Evolutionary conservation across 2,797 vertebrate genomes (phyloP).

Genomic region (Periophthalmus magnuspinnatus): DNA sequence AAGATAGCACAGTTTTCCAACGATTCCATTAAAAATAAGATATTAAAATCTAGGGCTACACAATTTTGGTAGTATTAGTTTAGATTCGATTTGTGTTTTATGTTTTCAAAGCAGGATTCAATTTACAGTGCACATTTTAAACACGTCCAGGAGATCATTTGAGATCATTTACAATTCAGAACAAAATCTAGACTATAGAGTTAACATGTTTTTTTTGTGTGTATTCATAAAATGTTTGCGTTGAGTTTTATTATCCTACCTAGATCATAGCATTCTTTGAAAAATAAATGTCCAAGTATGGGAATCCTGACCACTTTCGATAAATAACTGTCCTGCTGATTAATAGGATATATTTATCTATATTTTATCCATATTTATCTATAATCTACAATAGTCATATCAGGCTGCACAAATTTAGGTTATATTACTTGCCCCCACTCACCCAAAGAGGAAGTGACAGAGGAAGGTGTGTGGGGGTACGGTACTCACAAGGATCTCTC

Average conservation of each 20-base stretch:
- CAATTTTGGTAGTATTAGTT: too few species aligned
- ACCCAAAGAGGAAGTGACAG: conserved; percentile 47
- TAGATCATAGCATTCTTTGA: not conserved
- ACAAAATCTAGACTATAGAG: not conserved
- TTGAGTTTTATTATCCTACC: not conserved
- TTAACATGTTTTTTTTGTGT: too few species aligned
- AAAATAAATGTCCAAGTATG: too few species aligned
- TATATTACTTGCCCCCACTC: conserved; percentile 27
- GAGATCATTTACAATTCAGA: not conserved
- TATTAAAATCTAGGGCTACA: too few species aligned
- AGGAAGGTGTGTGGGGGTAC: conserved; percentile 23
- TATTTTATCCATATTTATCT: not conserved
- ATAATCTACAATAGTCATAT: not conserved
- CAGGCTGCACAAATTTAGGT: conserved; percentile 8
- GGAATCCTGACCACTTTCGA: too few species aligned
- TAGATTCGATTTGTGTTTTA: not conserved
- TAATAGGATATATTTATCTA: not conserved
- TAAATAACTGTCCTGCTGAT: not conserved
- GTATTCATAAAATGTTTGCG: not conserved
- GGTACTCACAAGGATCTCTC: conserved; percentile 87
- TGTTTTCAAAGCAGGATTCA: not conserved
- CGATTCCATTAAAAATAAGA: not conserved
- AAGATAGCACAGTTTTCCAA: not conserved
- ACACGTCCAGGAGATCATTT: not conserved
- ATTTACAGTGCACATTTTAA: not conserved